Evolutionary conservation across 1,140 invertebrate genomes (phyloP).

Genomic region (Lucilia cuprina): DNA sequence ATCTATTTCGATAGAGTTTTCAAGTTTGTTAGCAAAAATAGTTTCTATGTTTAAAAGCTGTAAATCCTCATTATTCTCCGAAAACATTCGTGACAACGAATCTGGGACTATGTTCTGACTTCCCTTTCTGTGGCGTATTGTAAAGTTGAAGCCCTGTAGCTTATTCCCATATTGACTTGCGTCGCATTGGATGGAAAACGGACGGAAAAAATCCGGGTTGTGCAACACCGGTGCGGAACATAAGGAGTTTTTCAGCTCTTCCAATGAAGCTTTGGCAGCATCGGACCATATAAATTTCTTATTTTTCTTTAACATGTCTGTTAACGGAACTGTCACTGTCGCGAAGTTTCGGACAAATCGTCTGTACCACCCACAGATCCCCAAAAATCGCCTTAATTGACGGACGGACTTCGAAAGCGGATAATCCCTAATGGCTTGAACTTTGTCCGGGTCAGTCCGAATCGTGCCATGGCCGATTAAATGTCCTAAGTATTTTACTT

Average conservation of each 20-base stretch:
- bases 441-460: no score
- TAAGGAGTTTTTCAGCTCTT: slow-evolving; percentile 38
- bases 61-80: not conserved
- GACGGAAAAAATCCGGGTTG: slow-evolving; percentile 36
- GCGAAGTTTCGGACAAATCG: slow-evolving; percentile 51
- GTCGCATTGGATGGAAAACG: not conserved
- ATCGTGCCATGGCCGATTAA: no score
- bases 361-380: slow-evolving; percentile 50
- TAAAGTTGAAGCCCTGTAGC: slow-evolving; percentile 21
- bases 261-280: slow-evolving; percentile 41
- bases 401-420: not conserved
- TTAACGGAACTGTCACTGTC: not conserved
- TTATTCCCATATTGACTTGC: not conserved
- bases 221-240: slow-evolving; percentile 38
- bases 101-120: slow-evolving; percentile 32
- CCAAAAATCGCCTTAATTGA: slow-evolving; percentile 25
- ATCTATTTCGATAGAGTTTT: not conserved
- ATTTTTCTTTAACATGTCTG: not conserved
- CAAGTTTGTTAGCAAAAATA: not conserved
- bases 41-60: not conserved
- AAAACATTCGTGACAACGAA: slow-evolving; percentile 20
- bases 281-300: slow-evolving; percentile 43
- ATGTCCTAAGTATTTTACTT: no score
- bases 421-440: no score
- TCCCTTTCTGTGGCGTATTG: slow-evolving; percentile 27